Percentiles rank a stretch among this genome's conserved stretches.
These are phyloP conservation scores for Smutsia temminckii DNA, from an alignment of 2,797 vertebrate genomes.

Conservation along the genomic window DNA sequence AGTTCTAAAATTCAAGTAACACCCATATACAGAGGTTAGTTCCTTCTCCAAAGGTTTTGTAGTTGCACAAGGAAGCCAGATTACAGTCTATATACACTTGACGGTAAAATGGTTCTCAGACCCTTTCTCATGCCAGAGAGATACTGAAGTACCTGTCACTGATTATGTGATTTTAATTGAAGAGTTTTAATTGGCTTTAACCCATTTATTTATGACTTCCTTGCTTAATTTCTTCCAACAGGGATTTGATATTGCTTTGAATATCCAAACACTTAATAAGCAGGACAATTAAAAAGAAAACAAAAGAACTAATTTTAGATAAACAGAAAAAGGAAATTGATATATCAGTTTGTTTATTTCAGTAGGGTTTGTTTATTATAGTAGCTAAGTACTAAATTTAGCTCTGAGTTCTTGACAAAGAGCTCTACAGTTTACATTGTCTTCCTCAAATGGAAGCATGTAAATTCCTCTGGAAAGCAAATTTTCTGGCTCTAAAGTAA, in stretches of 20 bases:
- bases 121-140: background rate
- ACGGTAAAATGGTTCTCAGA: background rate
- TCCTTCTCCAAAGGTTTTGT: background rate
- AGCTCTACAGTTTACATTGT: background rate
- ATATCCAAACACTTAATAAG: background rate
- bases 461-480: background rate
- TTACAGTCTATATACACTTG: background rate
- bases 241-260: conserved; percentile 17
- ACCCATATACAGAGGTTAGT: background rate
- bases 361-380: background rate
- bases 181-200: background rate
- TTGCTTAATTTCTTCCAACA: conserved; percentile 10
- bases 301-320: background rate
- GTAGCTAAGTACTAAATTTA: background rate
- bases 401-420: background rate
- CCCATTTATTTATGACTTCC: background rate
- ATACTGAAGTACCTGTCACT: background rate
- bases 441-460: background rate
- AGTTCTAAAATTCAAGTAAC: conserved; percentile 12
- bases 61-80: background rate
- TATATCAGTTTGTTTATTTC: background rate
- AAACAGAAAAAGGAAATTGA: background rate
- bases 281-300: background rate
- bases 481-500: background rate
- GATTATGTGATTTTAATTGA: background rate